A percentile compares a stretch with the other conserved stretches of the same genome.
phyloP scores from a whole-genome alignment of 2,888 invertebrate genomes.

The Acrobasis suavella region DNA sequence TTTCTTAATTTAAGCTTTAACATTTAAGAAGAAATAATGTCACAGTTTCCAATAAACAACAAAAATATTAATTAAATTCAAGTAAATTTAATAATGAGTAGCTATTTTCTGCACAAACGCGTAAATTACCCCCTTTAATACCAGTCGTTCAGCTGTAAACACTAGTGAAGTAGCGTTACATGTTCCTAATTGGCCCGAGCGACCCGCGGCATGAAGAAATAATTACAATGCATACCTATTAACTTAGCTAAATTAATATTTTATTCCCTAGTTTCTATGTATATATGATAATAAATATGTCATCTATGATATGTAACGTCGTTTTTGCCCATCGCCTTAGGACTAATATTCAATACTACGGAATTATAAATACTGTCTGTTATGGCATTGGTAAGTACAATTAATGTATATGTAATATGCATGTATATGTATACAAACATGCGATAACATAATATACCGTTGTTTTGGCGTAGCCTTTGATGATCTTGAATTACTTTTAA shows the following conservation, averaged over 20 bases:
- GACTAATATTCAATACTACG: background rate
- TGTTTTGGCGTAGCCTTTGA: no score
- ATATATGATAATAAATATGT: background rate
- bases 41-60: no score
- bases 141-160: conserved; percentile 18
- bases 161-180: conserved; percentile 38
- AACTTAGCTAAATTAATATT: conserved; percentile 12
- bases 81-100: background rate
- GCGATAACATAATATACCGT: no score
- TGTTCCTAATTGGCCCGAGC: conserved; percentile 49
- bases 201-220: conserved; percentile 38
- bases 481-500: background rate
- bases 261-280: background rate
- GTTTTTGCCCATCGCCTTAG: background rate
- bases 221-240: conserved; percentile 20
- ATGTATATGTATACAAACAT: no score
- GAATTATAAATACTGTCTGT: background rate
- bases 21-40: no score
- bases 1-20: no score
- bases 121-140: background rate
- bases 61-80: conserved; percentile 2
- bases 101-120: conserved; percentile 1
- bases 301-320: background rate
- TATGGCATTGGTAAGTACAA: background rate
- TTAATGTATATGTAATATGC: no score